Evolutionary conservation across 1,140 invertebrate genomes (phyloP).

Genomic region (Anoplolepis gracilipes): DNA sequence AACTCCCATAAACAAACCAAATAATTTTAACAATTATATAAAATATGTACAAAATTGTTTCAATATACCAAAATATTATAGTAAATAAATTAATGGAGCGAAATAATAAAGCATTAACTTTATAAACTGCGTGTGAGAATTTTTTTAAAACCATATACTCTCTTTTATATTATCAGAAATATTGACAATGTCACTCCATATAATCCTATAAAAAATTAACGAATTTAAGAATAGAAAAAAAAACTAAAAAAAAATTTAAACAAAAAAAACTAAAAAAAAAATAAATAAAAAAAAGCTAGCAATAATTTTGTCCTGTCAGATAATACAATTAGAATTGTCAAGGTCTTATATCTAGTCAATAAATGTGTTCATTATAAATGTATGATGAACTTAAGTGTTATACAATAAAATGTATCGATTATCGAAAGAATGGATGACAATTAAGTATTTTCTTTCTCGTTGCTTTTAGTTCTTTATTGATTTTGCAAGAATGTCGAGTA

Average conservation of each 20-base stretch:
- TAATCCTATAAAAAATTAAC: background rate
- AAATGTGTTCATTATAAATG: constrained; percentile 9
- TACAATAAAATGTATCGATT: constrained; percentile 18
- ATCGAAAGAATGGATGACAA: background rate
- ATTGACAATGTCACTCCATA: background rate
- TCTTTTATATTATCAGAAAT: background rate
- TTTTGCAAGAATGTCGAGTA: constrained; percentile 20
- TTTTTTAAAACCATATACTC: background rate
- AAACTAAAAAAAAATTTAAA: constrained; percentile 2
- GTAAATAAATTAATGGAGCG: too few relatives aligned
- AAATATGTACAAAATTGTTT: constrained; percentile 11
- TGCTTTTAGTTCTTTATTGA: constrained; percentile 34
- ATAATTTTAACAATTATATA: constrained; percentile 28
- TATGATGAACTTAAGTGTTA: constrained; percentile 12
- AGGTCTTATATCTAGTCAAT: background rate
- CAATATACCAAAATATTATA: background rate
- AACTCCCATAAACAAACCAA: constrained; percentile 22
- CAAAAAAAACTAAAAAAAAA: background rate
- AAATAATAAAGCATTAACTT: too few relatives aligned
- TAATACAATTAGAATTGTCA: constrained; percentile 56
- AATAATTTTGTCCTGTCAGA: constrained; percentile 34
- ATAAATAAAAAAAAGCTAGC: background rate
- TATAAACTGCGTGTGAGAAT: too few relatives aligned
- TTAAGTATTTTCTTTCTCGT: constrained; percentile 13
- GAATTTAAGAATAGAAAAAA: background rate